Base-by-base conservation (phyloP, 2,888 invertebrate genomes). In the Nemoura dubitans region DNA sequence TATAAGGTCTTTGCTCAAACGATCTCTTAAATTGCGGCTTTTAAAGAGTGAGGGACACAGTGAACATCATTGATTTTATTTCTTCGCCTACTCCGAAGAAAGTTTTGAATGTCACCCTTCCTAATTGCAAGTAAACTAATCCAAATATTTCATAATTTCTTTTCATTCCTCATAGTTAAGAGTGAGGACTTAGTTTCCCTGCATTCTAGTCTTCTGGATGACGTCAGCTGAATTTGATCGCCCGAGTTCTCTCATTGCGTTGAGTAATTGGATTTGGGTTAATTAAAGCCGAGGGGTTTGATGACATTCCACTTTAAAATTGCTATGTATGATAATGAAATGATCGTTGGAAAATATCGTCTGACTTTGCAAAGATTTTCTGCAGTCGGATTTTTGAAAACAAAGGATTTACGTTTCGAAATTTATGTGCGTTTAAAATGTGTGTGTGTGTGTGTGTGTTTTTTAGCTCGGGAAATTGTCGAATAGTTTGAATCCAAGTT, bases 401-500 rank as follows among this genome's bases (percentile, higher is more conserved):
- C 21, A 59, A 59, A 59, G 59, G 21, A 21, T 21, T 14, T 59
- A 21, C 14, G 21, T 21, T 59, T 59, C 14, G 3, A 59, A 83
- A 83, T 83, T 83, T 43, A 30, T 26, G 30, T 42, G 42, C 42
- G 83, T 25, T 83, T 42, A 42, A 83, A 83, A 83, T 42, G 83
- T 21, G 59, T 59, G 59, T 59, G 10, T 59, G 3, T 59, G 42
- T 42, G 83, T 21, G 59, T 59, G 59, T 59, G 10, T 59, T 59
- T 59, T 59, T 59, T 59, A 59, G 30, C 26, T 83, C 30, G 83
- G 36, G 36, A 36, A 14, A 83, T 30, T 83, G 83, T 83, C 83
- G 43, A 83, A 83, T 30, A 83, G 83, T 83, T 83, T 83, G 83
- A 83, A 83, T 83, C 36, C 83, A 80, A 86, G 43, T 36, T 78